Percentiles rank a stretch among this genome's conserved stretches.
Conservation (phyloP, 2,797 vertebrate species). For the Eurystomus glaucurus region DNA sequence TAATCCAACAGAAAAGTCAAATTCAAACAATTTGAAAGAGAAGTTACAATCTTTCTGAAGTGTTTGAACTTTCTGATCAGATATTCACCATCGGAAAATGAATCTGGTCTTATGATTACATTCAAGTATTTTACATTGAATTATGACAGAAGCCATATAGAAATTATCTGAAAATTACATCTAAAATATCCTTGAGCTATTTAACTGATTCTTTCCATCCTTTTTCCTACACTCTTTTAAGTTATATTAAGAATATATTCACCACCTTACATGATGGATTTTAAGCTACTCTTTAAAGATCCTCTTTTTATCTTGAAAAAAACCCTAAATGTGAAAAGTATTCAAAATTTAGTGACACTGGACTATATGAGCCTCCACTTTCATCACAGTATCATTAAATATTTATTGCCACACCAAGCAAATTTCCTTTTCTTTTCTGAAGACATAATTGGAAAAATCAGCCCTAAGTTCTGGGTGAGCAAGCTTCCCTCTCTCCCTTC, state of each 20-base stretch:
- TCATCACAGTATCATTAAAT: neutral
- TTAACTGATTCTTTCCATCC: neutral
- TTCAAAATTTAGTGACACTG: neutral
- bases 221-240: neutral
- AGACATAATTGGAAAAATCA: neutral
- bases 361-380: neutral
- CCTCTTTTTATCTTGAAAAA: neutral
- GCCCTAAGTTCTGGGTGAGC: neutral
- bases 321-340: fast-evolving
- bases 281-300: neutral
- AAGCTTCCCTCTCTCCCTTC: fast-evolving
- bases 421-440: neutral
- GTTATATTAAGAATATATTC: neutral
- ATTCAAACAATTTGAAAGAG: neutral
- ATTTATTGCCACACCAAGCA: neutral
- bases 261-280: neutral
- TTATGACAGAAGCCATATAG: neutral
- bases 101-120: neutral
- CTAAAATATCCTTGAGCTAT: neutral
- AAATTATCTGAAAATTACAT: neutral
- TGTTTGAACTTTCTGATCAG: neutral
- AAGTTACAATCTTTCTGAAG: constrained; percentile 4
- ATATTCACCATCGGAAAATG: neutral
- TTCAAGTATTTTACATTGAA: neutral
- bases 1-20: neutral